Evolutionary conservation across 2,113 vertebrate genomes (phyloP), one percentile per base, ranked within the genome.

Genomic region (Pelobates fuscus): DNA sequence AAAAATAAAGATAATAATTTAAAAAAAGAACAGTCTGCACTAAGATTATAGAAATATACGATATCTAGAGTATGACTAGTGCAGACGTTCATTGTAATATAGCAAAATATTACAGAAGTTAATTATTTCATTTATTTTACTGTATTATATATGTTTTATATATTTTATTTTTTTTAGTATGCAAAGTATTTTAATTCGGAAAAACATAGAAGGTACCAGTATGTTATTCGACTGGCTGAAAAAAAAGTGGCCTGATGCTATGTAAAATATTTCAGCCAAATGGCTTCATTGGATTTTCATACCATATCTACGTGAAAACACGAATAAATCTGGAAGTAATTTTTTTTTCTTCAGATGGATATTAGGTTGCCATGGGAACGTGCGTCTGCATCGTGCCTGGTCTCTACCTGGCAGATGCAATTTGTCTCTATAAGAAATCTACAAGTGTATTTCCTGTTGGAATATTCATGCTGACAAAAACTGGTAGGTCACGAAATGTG

Each of bases 291-390:
- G 30, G 30, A 57, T 74, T 58, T 74, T 57, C 62, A 43, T 25
- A 44, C 29, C 71, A 59, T 30, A 67, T 67, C 71, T 67, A 41
- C 25, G 20, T 27, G 55, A 66, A 44, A 67, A 59, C 17, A 41
- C 23, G 52, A 66, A 65, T 74, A 66, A 55, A 65, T 66, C 49
- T 26, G 30, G 29, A 54, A 61, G 54, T 26, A 21, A 30, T 59
- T 59, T 46, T 65, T 67, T 46, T 67, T 74, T 37, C 24, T 17
- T 14, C 26, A 26, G 44, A 67, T 76, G 72, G 25, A 59, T 60
- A 55, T 67, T 46, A 49, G 64, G 72, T 76, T 76, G 72, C 23
- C 72, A 76, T 67, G 72, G 72, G 5, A 76, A 76, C 72, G 8
- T 32, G 25, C 21, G 10, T 23, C 72, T 60, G 72, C 64, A 58